Conservation (phyloP, 2,113 vertebrate genomes). For the Baryphthengus martii region DNA sequence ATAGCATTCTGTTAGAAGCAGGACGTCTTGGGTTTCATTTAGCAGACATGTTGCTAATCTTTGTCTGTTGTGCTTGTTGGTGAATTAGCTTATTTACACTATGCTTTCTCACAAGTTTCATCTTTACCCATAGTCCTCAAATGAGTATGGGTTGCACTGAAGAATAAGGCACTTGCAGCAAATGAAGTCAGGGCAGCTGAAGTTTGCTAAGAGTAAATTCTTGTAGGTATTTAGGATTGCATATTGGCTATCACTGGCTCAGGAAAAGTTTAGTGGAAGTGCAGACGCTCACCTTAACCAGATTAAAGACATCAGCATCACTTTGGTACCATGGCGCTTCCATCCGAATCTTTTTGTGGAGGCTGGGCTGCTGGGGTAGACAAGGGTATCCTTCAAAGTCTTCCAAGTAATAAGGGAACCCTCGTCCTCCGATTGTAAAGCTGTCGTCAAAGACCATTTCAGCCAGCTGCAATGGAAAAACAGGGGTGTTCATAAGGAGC, state of each 20-base stretch:
- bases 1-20: background rate
- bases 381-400: slow-evolving; percentile 67
- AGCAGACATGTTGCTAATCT: background rate
- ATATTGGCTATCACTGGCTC: background rate
- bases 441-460: accelerated
- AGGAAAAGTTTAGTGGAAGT: background rate
- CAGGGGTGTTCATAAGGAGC: background rate
- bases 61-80: background rate
- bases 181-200: background rate
- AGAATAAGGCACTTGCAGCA: background rate
- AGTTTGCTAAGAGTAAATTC: background rate
- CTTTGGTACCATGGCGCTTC: slow-evolving; percentile 54
- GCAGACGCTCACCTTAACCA: slow-evolving; percentile 53
- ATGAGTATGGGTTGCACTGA: background rate
- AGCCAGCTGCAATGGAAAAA: background rate
- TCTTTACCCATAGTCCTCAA: background rate
- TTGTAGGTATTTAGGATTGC: background rate
- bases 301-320: slow-evolving; percentile 54
- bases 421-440: background rate
- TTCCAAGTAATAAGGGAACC: slow-evolving; percentile 53
- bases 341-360: background rate
- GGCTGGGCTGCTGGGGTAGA: background rate
- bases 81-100: background rate
- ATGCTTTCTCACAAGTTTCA: background rate
- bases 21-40: background rate